These are phyloP conservation scores for Melanerpes aurifrons DNA, from an alignment of 2,113 vertebrate genomes.

Conservation along the genomic window DNA sequence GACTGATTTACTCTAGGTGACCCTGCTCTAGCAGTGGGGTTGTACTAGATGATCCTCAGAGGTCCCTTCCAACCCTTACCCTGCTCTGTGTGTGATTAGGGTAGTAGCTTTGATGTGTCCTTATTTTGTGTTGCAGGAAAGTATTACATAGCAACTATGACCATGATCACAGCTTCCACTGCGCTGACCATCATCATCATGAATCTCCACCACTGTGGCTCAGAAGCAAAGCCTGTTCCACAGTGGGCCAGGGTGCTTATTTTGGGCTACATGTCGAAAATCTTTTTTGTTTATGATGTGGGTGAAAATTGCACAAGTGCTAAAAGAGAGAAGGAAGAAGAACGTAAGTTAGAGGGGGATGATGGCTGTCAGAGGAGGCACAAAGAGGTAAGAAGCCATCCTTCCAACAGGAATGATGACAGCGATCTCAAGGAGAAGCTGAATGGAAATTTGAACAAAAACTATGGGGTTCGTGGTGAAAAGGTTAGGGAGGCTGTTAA, in stretches of 20 bases:
- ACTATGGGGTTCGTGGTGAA: conserved; percentile 52
- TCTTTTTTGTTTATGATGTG: conserved; percentile 94
- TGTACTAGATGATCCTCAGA: no score
- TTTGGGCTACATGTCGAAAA: conserved; percentile 95
- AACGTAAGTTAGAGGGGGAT: background rate
- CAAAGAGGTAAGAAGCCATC: conserved; percentile 49
- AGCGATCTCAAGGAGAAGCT: conserved; percentile 53
- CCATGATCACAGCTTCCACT: conserved; percentile 97
- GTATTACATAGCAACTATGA: conserved; percentile 99
- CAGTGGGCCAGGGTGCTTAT: conserved; percentile 95
- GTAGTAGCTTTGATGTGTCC: background rate
- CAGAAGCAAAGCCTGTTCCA: conserved; percentile 94
- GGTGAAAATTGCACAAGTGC: conserved; percentile 91
- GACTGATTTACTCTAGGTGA: background rate
- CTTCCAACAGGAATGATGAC: conserved; percentile 35
- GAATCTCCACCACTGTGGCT: conserved; percentile 97
- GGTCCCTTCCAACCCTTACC: no score
- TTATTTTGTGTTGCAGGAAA: conserved; percentile 82
- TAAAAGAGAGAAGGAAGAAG: conserved; percentile 62
- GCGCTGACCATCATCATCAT: conserved; percentile 97
- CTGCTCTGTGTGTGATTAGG: background rate
- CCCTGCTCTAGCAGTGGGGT: no score
- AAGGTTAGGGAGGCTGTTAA: conserved; percentile 43
- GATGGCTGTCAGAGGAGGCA: background rate
- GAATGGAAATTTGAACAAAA: conserved; percentile 71